Base-by-base conservation (phyloP, 2,113 vertebrate species). In the Anhinga rufa region DNA sequence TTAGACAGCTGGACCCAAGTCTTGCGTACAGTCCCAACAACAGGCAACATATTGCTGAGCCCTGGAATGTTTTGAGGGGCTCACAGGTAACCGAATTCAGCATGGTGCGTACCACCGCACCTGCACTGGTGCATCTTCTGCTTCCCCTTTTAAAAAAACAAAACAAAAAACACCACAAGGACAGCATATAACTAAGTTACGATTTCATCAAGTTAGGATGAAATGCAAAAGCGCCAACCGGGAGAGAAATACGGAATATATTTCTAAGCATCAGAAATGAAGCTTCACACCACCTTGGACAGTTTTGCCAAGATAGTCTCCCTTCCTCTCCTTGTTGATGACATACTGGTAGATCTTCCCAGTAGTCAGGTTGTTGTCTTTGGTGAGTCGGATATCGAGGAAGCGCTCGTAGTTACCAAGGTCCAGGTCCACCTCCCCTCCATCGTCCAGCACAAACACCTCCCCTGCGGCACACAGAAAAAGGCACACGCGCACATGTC, bases 341-440 rank as follows among this genome's bases (percentile, higher is more conserved):
- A 99, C 99, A 1, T 98, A 99, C 95, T 99, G 99, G 93, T 99
- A 99, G 95, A 99, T 99, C 96, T 99, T 99, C 42, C 99, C 99
- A 0, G 99, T 99, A n/a, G 99, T 99, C 95, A 99, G 97, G 87
- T 99, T 99, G 97, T 99, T 99, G 97, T 99, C 99, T 92, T 98
- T 99, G 76, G 99, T 99, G 44, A 99, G 98, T 42, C 99, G 98
- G 97, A 99, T 99, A 84, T 99, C 99, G 1, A 99, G 98, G 97
- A 99, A 99, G 26, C 99, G 98, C 72, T 99, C 99, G 2, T 99
- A 99, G 97, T 99, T 99, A 17, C 99, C 99, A 22, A 99, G 98
- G 86, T 99, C 99, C 93, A 99, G 97, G 86, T 99, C 99, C 51
- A 99, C 99, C n/a, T 99, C 99, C 4, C 99, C 99, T 7, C 99